Base-by-base conservation (phyloP, 2,113 vertebrate genomes). In the Oxyura jamaicensis region DNA sequence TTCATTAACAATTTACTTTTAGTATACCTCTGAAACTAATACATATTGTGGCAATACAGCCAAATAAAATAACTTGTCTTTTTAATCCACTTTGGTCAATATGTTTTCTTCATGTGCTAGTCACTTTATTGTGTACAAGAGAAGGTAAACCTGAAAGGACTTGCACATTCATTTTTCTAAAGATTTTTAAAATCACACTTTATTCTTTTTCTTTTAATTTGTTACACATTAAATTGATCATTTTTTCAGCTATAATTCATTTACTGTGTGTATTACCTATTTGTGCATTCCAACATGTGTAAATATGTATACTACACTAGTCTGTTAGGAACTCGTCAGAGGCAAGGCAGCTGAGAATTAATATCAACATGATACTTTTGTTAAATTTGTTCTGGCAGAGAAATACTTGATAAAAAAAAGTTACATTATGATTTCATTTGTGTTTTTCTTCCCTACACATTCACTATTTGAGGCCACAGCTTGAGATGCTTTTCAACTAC, bases 201-300 rank as follows among this genome's bases (percentile, higher is more conserved):
- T 50, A 41, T 44, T 48, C 46, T 78, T 63, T 46, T 6, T 5
- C 8, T 80, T 10, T 77, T 66, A 28, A 59, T 91, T 23, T 88
- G 7, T 44, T 65, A 36, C 19, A n/a, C 8, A 36, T 7, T 60
- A 53, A 80, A 83, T n/a, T 35, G 31, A 13, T 86, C 39, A 26
- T 22, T 77, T 80, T 62, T 36, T 80, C 36, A 71, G 31, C 59
- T 80, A 13, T 44, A 50, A 74, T 63, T 78, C 20, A 48, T 84
- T 91, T 93, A 93, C 60, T 88, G 36, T n/a, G 3, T 63, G 26
- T 88, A 86, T 83, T 81, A 90, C 53, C 36, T 86, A 78, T 90
- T 74, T 93, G 46, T 68, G 33, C 21, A 68, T 86, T 76, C 33
- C 60, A 90, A 8, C 31, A 68, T 83, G 91, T 91, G 52, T 63